phyloP scores from a whole-genome alignment of 2,113 vertebrate genomes.

The Bos javanicus region DNA sequence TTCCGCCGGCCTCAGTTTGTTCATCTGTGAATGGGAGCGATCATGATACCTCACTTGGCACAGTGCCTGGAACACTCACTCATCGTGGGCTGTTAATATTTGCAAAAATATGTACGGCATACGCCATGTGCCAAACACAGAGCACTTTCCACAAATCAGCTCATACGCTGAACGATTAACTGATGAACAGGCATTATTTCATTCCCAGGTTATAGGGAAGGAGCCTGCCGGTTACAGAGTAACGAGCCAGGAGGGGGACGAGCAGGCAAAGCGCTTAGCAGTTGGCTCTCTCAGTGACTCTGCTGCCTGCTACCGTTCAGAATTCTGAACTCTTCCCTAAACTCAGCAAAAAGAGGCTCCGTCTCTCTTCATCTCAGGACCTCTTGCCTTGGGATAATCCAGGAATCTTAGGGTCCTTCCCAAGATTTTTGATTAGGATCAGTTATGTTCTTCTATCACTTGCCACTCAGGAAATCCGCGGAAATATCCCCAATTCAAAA shows the following conservation, averaged over 20 bases:
- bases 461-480: background rate
- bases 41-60: background rate
- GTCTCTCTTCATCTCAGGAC: background rate
- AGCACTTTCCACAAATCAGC: background rate
- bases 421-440: background rate
- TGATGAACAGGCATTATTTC: accelerated
- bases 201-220: background rate
- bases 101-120: accelerated
- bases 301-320: background rate
- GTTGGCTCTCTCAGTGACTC: accelerated
- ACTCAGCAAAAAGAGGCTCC: background rate
- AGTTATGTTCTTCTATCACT: background rate
- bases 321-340: background rate
- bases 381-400: background rate
- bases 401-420: background rate
- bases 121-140: background rate
- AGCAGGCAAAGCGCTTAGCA: background rate
- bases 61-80: accelerated
- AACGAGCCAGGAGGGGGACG: accelerated
- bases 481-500: background rate
- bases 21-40: background rate
- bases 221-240: background rate
- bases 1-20: background rate
- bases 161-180: accelerated
- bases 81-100: background rate